Percentiles rank a stretch among this genome's conserved stretches.
Evolutionary conservation across 1,140 invertebrate species (phyloP).

Genomic region (Hypsibius dujardini): DNA sequence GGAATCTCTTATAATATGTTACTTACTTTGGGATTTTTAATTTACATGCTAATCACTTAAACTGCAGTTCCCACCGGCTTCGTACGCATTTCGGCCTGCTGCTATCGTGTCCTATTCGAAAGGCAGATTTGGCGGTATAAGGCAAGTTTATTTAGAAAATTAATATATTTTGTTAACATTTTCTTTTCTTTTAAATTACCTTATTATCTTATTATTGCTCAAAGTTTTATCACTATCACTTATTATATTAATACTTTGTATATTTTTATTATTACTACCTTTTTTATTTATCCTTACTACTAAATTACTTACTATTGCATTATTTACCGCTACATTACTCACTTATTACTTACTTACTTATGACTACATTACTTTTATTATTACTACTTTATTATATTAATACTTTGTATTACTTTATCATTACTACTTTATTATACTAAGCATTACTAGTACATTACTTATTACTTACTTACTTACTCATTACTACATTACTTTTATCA

Average conservation of each 20-base stretch:
- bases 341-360: not conserved
- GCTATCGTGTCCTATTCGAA: constrained; percentile 9
- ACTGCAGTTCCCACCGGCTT: not conserved
- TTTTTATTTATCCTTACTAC: no score
- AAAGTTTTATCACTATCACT: not conserved
- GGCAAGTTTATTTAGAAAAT: not conserved
- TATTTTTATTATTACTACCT: not conserved
- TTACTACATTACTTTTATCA: not conserved
- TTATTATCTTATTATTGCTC: not conserved
- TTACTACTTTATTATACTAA: not conserved
- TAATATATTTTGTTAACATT: not conserved
- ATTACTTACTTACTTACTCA: not conserved
- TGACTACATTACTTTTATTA: not conserved
- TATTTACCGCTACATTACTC: not conserved
- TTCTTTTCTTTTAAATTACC: not conserved
- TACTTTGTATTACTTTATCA: no score
- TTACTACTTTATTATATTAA: not conserved
- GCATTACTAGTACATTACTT: not conserved
- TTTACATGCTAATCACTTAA: no score
- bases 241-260: not conserved
- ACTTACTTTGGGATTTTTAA: no score
- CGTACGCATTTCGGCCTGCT: not conserved
- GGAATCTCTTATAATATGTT: no score
- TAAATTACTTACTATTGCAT: not conserved
- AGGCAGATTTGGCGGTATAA: not conserved